phyloP scores from a whole-genome alignment of 2,888 invertebrate genomes.

The Aricia artaxerxes region DNA sequence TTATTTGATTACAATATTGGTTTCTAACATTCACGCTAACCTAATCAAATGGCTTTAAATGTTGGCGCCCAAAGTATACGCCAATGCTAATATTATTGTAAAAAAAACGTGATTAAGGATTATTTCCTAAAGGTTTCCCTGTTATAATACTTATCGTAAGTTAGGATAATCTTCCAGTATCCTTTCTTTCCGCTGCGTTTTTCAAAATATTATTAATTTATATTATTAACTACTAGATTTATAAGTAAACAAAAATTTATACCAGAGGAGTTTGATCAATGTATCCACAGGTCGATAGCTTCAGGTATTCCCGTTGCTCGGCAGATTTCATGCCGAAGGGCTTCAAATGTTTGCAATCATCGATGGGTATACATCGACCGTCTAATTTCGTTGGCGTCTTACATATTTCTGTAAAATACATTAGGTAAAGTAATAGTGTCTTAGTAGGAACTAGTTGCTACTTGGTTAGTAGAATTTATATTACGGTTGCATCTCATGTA shows the following conservation, averaged over 20 bases:
- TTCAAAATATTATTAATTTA: not conserved
- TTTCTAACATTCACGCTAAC: no score
- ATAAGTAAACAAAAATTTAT: conserved; percentile 23
- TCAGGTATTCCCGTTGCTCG: conserved; percentile 63
- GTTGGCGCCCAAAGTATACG: no score
- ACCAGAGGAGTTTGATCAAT: conserved; percentile 53
- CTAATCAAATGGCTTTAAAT: no score
- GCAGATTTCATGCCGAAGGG: conserved; percentile 48
- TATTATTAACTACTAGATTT: not conserved
- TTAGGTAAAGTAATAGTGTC: no score
- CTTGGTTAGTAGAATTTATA: no score
- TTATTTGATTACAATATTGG: not conserved
- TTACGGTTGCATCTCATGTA: no score
- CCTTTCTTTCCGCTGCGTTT: not conserved
- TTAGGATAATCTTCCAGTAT: no score
- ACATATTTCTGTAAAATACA: conserved; percentile 49
- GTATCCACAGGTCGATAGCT: conserved; percentile 58
- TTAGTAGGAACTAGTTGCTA: no score
- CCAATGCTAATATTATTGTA: no score
- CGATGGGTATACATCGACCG: conserved; percentile 64
- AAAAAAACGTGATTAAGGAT: no score
- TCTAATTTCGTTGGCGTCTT: conserved; percentile 56
- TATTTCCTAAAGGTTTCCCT: no score
- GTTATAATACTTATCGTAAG: no score
- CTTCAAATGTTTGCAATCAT: conserved; percentile 59